Percentiles rank a stretch among this genome's conserved stretches.
Evolutionary conservation across 2,797 vertebrate genomes (phyloP).

Genomic region (Phrynocephalus vlangalii): DNA sequence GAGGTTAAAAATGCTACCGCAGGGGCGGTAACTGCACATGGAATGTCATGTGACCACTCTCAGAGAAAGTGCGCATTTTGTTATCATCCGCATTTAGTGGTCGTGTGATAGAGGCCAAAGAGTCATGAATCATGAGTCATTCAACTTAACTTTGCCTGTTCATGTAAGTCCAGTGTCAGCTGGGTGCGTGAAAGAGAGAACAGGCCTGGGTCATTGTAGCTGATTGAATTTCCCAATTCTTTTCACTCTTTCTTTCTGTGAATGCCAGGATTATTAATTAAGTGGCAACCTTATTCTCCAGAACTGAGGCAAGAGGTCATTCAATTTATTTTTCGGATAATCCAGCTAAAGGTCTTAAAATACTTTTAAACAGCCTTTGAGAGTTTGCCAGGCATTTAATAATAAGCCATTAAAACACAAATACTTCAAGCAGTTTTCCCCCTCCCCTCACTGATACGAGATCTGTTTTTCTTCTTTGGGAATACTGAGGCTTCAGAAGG

Average conservation of each 20-base stretch:
- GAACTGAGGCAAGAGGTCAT: neutral
- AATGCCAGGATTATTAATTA: neutral
- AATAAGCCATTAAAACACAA: constrained; percentile 30
- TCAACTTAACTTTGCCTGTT: neutral
- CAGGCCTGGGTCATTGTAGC: neutral
- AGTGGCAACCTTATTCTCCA: constrained; percentile 30
- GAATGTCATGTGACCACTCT: too few relatives aligned
- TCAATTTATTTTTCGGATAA: constrained; percentile 32
- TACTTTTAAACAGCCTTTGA: constrained; percentile 34
- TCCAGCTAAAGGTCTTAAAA: constrained; percentile 45
- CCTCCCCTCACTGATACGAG: constrained; percentile 30
- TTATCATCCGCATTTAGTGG: too few relatives aligned
- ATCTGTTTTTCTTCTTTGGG: constrained; percentile 43
- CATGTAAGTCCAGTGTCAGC: neutral
- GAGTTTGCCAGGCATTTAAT: constrained; percentile 25
- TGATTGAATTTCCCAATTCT: neutral
- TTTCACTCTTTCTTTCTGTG: neutral
- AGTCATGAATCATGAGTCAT: neutral
- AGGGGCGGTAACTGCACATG: too few relatives aligned
- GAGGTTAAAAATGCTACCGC: too few relatives aligned
- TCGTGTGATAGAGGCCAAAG: too few relatives aligned
- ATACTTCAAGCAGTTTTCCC: constrained; percentile 29
- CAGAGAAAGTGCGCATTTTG: too few relatives aligned
- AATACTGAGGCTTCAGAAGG: neutral
- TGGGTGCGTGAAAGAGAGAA: neutral